These are phyloP conservation scores for Subanguina moxae DNA, from an alignment of 1,140 invertebrate genomes.

Conservation along the genomic window DNA sequence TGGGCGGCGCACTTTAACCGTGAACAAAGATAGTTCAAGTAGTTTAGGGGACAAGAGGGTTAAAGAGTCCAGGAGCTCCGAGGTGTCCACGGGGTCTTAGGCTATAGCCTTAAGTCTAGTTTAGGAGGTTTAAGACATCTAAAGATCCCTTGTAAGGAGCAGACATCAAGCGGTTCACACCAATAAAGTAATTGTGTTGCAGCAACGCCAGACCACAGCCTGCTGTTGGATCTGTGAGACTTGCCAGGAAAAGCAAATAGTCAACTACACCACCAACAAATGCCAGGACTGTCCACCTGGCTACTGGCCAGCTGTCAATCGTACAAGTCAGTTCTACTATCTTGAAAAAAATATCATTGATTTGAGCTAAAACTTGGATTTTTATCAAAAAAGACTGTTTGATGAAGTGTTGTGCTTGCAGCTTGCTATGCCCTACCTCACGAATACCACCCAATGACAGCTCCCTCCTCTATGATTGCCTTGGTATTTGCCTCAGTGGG, in stretches of 20 bases:
- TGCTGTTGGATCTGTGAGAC: slow-evolving; percentile 58
- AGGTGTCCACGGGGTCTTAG: too few relatives aligned
- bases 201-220: slow-evolving; percentile 55
- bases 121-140: too few relatives aligned
- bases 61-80: too few relatives aligned
- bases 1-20: too few relatives aligned
- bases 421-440: slow-evolving; percentile 25
- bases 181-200: slow-evolving; percentile 29
- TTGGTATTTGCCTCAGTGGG: slow-evolving; percentile 67
- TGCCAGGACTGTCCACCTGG: slow-evolving; percentile 53
- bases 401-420: slow-evolving; percentile 8
- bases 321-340: slow-evolving; percentile 45
- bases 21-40: too few relatives aligned
- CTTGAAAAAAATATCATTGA: too few relatives aligned
- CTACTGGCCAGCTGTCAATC: slow-evolving; percentile 50
- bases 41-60: too few relatives aligned
- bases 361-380: not conserved
- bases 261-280: slow-evolving; percentile 46
- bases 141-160: too few relatives aligned
- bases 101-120: too few relatives aligned
- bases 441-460: slow-evolving; percentile 65
- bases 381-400: not conserved
- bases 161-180: too few relatives aligned
- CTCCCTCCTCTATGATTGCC: slow-evolving; percentile 66
- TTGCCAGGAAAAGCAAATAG: slow-evolving; percentile 51